Conservation (phyloP, 1,140 invertebrate genomes). For the Drosophila nigromelanica region DNA sequence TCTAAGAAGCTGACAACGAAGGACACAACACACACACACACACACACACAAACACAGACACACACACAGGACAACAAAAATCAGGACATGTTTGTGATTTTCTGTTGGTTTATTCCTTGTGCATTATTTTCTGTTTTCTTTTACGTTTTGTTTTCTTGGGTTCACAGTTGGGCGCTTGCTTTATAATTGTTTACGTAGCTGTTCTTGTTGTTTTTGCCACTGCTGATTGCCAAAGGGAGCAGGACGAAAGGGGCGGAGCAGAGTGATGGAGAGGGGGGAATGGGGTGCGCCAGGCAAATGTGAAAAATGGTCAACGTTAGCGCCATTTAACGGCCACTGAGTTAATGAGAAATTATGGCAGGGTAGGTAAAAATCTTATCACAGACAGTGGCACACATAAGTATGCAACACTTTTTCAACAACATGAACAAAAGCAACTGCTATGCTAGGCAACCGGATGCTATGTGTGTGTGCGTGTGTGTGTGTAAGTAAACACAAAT, state of each 20-base stretch:
- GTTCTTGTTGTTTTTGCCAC: constrained; percentile 10
- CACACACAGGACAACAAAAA: constrained; percentile 22
- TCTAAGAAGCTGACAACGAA: constrained; percentile 36
- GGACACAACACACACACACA: constrained; percentile 9
- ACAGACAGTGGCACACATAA: constrained; percentile 24
- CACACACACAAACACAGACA: neutral
- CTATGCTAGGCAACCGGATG: neutral
- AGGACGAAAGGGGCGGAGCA: neutral
- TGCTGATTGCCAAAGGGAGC: constrained; percentile 34
- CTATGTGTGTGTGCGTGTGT: constrained; percentile 21
- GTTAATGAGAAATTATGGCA: constrained; percentile 74
- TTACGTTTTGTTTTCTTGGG: constrained; percentile 25
- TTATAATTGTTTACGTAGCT: constrained; percentile 51
- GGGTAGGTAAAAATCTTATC: constrained; percentile 55
- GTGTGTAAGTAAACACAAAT: constrained; percentile 69
- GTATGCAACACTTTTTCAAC: constrained; percentile 50
- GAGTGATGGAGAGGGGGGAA: no score
- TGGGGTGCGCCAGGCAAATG: constrained; percentile 17
- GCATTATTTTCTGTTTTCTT: neutral
- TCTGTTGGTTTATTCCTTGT: neutral
- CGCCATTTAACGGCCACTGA: constrained; percentile 62
- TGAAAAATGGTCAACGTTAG: constrained; percentile 53
- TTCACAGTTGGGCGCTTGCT: constrained; percentile 29
- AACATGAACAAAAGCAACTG: constrained; percentile 42
- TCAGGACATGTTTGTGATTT: constrained; percentile 50